Conservation (phyloP, 1,140 invertebrate species). For the Drosophila nasuta region DNA sequence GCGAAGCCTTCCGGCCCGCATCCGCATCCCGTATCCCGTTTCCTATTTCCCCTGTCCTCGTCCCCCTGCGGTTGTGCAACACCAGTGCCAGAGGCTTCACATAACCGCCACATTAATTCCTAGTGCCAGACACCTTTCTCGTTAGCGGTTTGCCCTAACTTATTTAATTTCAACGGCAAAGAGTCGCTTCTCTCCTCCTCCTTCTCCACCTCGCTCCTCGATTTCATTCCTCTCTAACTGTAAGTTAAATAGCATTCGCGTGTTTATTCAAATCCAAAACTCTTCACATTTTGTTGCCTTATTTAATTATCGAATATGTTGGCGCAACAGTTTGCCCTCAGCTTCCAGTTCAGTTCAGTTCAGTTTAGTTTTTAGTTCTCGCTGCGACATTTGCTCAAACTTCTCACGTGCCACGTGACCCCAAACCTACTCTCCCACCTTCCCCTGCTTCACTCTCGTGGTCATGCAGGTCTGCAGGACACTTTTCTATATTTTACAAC, state of each 20-base stretch:
- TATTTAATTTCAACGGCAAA: conserved; percentile 72
- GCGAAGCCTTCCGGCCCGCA: conserved; percentile 33
- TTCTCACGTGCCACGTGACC: conserved; percentile 62
- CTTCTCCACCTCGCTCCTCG: neutral
- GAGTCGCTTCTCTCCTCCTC: conserved; percentile 2
- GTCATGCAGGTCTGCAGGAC: conserved; percentile 43
- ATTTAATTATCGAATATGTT: conserved; percentile 78
- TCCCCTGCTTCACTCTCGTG: no score
- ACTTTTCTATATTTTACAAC: conserved; percentile 44
- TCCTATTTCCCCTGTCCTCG: neutral
- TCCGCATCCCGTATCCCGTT: conserved; percentile 7
- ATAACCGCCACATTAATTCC: conserved; percentile 82
- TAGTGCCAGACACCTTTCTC: conserved; percentile 82
- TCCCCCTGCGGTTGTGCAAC: conserved; percentile 13
- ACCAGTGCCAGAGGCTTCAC: conserved; percentile 57
- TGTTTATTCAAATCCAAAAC: conserved; percentile 61
- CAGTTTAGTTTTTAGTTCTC: conserved; percentile 5
- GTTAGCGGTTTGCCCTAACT: conserved; percentile 78
- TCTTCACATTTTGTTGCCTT: conserved; percentile 60
- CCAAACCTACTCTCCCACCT: neutral
- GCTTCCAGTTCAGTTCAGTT: conserved; percentile 18
- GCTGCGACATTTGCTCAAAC: conserved; percentile 48
- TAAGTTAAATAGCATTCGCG: conserved; percentile 60
- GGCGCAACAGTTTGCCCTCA: conserved; percentile 66
- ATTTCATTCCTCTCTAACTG: neutral